These are phyloP conservation scores for Temnothorax curvispinosus DNA, from an alignment of 1,140 invertebrate species.

Conservation along the genomic window DNA sequence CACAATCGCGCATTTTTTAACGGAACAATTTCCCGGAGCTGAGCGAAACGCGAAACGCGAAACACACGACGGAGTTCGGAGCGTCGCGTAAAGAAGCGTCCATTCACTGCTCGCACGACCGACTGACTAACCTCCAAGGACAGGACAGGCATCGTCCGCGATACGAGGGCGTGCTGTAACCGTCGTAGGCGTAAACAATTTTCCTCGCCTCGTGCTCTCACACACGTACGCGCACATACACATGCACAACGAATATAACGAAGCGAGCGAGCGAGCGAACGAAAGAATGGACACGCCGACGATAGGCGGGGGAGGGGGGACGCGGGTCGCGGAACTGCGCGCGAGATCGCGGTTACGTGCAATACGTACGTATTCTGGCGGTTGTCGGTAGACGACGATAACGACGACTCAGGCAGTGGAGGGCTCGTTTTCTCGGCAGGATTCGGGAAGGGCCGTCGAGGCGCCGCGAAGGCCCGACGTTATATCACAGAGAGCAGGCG, in stretches of 20 bases:
- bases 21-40: neutral
- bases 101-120: conserved; percentile 24
- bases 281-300: conserved; percentile 32
- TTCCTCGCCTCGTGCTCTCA: conserved; percentile 46
- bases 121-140: conserved; percentile 51
- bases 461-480: conserved; percentile 6
- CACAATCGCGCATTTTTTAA: neutral
- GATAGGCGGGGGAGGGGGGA: neutral
- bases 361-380: conserved; percentile 4
- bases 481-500: conserved; percentile 69
- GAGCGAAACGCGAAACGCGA: neutral
- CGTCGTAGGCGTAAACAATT: conserved; percentile 13
- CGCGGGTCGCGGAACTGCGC: neutral
- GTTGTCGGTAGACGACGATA: neutral
- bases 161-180: conserved; percentile 29
- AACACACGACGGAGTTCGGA: neutral
- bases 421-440: conserved; percentile 66
- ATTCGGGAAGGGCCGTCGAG: conserved; percentile 50
- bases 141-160: conserved; percentile 27
- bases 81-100: conserved; percentile 5
- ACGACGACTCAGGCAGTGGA: conserved; percentile 55
- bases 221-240: neutral
- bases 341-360: neutral
- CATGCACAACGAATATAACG: neutral
- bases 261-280: neutral